These are phyloP conservation scores for Haemorhous mexicanus DNA, from an alignment of 2,113 vertebrate species.

Conservation along the genomic window DNA sequence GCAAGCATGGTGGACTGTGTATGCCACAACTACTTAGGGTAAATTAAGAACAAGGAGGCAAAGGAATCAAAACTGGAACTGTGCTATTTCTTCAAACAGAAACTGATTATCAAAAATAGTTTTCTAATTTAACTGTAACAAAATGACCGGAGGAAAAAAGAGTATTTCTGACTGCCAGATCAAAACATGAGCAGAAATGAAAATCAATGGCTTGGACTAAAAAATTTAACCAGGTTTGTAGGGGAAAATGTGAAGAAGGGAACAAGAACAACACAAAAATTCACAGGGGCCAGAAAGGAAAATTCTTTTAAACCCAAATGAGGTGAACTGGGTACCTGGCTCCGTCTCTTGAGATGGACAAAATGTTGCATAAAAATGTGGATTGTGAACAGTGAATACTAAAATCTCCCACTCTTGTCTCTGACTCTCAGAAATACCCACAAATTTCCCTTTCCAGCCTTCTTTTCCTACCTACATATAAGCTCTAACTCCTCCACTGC, in stretches of 20 bases:
- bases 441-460: neutral
- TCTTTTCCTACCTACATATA: neutral
- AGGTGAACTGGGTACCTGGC: neutral
- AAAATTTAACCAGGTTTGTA: neutral
- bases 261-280: neutral
- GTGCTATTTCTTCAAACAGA: neutral
- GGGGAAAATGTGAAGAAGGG: neutral
- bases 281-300: neutral
- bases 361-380: neutral
- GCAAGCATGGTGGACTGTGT: neutral
- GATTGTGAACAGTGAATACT: neutral
- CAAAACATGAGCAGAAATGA: neutral
- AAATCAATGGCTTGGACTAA: neutral
- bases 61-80: neutral
- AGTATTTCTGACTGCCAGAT: neutral
- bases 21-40: neutral
- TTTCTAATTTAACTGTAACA: neutral
- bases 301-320: neutral
- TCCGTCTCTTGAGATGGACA: neutral
- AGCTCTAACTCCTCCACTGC: fast-evolving
- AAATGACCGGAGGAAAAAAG: neutral
- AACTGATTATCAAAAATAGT: neutral
- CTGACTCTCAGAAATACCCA: neutral
- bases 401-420: neutral
- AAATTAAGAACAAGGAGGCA: neutral